These are phyloP conservation scores for Amazona vittata DNA, from an alignment of 2,113 vertebrate species.

Conservation along the genomic window DNA sequence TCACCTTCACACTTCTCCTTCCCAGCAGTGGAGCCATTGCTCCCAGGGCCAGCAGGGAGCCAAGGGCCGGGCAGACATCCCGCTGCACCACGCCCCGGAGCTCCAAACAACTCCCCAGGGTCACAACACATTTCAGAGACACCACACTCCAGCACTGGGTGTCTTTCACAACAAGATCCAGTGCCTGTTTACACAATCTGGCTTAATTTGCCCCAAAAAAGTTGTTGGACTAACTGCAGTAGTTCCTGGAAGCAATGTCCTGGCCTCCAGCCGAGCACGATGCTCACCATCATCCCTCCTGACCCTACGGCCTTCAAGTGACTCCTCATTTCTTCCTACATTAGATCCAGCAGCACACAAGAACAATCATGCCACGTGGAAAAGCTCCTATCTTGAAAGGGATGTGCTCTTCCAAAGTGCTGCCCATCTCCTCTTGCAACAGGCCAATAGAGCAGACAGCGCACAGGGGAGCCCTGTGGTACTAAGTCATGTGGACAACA, in stretches of 20 bases:
- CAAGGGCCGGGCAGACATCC: neutral
- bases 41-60: neutral
- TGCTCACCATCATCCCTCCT: neutral
- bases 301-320: neutral
- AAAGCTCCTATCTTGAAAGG: neutral
- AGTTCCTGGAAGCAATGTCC: neutral
- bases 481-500: rapidly evolving
- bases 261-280: neutral
- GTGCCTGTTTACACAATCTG: neutral
- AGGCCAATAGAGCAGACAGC: neutral
- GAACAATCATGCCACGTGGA: neutral
- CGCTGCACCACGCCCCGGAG: neutral
- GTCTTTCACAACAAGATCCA: neutral
- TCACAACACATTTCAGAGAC: neutral
- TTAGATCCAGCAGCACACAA: neutral
- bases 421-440: neutral
- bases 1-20: neutral
- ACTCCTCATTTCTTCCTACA: neutral
- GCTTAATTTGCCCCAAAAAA: neutral
- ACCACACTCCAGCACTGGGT: neutral
- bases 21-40: rapidly evolving
- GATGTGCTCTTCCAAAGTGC: neutral
- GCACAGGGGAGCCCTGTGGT: neutral
- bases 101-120: neutral
- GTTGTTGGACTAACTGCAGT: neutral